Conservation (phyloP, 2,113 vertebrate species). For the Pristiophorus japonicus region DNA sequence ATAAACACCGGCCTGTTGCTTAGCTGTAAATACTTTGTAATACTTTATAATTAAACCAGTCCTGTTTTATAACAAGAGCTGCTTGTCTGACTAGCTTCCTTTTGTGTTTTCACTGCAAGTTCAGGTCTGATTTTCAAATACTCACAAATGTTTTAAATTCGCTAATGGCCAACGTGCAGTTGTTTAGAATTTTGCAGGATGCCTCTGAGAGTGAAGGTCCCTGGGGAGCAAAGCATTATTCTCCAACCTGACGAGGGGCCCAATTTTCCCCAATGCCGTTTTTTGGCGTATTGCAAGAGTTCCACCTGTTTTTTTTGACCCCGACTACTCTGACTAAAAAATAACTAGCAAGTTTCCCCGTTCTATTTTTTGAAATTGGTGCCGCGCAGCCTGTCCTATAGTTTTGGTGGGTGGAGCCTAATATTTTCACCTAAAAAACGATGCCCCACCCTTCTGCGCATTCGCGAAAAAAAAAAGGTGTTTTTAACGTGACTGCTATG, state of each 20-base stretch:
- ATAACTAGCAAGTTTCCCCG: too few relatives aligned
- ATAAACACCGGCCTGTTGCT: neutral
- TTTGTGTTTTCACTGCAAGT: neutral
- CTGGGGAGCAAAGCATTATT: neutral
- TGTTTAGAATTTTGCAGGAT: neutral
- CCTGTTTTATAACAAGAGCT: neutral
- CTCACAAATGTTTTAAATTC: neutral
- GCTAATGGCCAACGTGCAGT: neutral
- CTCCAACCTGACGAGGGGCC: neutral
- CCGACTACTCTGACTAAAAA: too few relatives aligned
- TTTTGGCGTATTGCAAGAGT: too few relatives aligned
- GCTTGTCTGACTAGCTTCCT: neutral
- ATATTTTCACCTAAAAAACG: too few relatives aligned
- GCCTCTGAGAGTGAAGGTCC: neutral
- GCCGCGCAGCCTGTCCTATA: too few relatives aligned
- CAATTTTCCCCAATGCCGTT: too few relatives aligned
- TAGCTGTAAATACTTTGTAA: neutral
- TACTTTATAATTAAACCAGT: neutral
- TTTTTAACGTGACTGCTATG: too few relatives aligned
- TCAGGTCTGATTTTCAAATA: neutral
- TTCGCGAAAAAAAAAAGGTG: too few relatives aligned
- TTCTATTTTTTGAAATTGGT: too few relatives aligned
- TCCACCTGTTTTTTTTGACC: too few relatives aligned
- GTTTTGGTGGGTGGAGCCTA: too few relatives aligned
- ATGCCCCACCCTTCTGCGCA: too few relatives aligned